A percentile compares a stretch with the other conserved stretches of the same genome.
Evolutionary conservation across 1,140 invertebrate species (phyloP).

Genomic region (Mactra quadrangularis): DNA sequence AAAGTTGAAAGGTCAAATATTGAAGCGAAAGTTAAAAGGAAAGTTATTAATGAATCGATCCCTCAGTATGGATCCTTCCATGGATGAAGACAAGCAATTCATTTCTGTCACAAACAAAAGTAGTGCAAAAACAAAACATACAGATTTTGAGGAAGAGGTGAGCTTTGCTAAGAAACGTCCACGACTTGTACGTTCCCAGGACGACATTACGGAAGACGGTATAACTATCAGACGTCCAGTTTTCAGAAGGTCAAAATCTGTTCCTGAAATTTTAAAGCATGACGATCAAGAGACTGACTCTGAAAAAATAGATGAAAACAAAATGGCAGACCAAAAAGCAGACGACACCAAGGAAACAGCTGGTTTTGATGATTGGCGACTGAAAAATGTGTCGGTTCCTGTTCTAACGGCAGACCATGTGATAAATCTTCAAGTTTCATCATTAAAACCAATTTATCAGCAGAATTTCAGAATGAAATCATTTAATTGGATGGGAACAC

Average conservation of each 20-base stretch:
- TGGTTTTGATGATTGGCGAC: constrained; percentile 3
- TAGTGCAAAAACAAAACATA: constrained; percentile 29
- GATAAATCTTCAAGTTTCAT: neutral
- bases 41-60: constrained; percentile 80
- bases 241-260: constrained; percentile 41
- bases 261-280: constrained; percentile 20
- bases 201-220: neutral
- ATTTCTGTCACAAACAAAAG: constrained; percentile 11
- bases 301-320: neutral
- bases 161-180: neutral
- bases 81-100: neutral
- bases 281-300: neutral
- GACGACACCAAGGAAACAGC: neutral
- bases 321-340: neutral
- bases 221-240: constrained; percentile 1
- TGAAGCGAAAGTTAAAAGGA: constrained; percentile 74
- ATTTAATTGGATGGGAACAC: constrained; percentile 59
- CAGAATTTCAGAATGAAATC: constrained; percentile 53
- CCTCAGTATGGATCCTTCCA: constrained; percentile 73
- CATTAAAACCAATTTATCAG: constrained; percentile 53
- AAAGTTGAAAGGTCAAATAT: constrained; percentile 62
- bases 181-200: constrained; percentile 20
- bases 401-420: constrained; percentile 15
- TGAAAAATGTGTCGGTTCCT: constrained; percentile 37
- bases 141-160: constrained; percentile 8